These are phyloP conservation scores for Boloria selene DNA, from an alignment of 2,888 invertebrate genomes.

Conservation along the genomic window DNA sequence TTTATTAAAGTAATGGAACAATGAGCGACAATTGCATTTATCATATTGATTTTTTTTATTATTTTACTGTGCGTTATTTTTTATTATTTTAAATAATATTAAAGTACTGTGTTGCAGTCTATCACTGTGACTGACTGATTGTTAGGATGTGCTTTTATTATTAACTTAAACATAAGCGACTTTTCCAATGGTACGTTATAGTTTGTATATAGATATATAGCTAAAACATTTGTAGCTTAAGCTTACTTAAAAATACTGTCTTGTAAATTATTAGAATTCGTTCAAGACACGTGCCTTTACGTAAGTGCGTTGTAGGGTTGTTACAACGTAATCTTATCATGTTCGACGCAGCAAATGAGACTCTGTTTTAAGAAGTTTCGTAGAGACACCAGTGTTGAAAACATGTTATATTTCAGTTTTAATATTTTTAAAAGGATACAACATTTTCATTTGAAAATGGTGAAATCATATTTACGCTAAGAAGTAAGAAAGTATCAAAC, in stretches of 20 bases:
- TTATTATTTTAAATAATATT: constrained; percentile 14
- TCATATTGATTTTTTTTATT: constrained; percentile 10
- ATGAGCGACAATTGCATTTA: constrained; percentile 4
- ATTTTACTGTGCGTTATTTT: constrained; percentile 6
- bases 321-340: too few species aligned
- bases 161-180: too few species aligned
- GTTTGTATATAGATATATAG: too few species aligned
- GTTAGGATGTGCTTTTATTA: not conserved
- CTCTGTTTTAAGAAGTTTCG: not conserved
- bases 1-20: constrained; percentile 6
- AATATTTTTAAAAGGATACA: constrained; percentile 1
- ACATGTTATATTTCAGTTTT: not conserved
- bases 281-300: too few species aligned
- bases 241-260: too few species aligned
- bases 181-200: too few species aligned
- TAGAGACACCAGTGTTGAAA: not conserved
- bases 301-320: too few species aligned
- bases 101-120: not conserved
- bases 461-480: constrained; percentile 15
- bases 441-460: constrained; percentile 10
- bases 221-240: too few species aligned
- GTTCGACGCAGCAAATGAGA: not conserved
- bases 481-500: constrained; percentile 48
- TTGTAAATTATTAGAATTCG: too few species aligned
- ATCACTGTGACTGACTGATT: not conserved